A percentile compares a stretch with the other conserved stretches of the same genome.
These are phyloP conservation scores for Sinosuthora webbiana DNA, from an alignment of 2,113 vertebrate species.

Conservation along the genomic window DNA sequence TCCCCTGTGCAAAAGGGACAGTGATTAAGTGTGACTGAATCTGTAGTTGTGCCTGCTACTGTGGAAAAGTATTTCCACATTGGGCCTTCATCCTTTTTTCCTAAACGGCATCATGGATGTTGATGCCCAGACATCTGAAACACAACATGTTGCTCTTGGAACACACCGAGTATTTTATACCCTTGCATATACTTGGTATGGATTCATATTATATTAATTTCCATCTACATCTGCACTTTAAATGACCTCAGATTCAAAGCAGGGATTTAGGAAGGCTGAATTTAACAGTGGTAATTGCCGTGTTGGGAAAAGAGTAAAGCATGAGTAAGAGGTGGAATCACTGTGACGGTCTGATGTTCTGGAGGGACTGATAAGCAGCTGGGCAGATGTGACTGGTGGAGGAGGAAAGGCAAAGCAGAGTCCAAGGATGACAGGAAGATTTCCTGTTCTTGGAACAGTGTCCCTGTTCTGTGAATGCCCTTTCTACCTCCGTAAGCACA, in stretches of 20 bases:
- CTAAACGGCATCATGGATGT: background rate
- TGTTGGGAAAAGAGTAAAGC: constrained; percentile 2
- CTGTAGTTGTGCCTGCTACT: background rate
- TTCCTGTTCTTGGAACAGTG: background rate
- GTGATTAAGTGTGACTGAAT: background rate
- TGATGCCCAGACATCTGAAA: background rate
- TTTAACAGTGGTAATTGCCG: background rate
- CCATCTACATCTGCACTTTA: background rate
- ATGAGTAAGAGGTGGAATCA: constrained; percentile 17
- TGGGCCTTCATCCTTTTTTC: background rate
- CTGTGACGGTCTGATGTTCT: background rate
- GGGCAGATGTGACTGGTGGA: background rate
- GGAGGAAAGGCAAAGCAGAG: background rate
- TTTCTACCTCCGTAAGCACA: background rate
- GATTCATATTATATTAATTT: background rate
- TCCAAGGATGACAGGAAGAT: background rate
- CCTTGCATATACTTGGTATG: background rate
- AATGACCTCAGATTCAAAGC: background rate
- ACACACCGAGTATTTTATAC: background rate
- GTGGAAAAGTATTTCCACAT: background rate
- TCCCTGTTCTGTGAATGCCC: background rate
- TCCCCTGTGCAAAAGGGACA: background rate
- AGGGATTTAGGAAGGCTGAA: background rate
- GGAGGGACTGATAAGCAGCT: constrained; percentile 31
- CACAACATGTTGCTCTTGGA: background rate